Conservation (phyloP, 2,888 invertebrate species). For the Agonopterix subpropinquella region DNA sequence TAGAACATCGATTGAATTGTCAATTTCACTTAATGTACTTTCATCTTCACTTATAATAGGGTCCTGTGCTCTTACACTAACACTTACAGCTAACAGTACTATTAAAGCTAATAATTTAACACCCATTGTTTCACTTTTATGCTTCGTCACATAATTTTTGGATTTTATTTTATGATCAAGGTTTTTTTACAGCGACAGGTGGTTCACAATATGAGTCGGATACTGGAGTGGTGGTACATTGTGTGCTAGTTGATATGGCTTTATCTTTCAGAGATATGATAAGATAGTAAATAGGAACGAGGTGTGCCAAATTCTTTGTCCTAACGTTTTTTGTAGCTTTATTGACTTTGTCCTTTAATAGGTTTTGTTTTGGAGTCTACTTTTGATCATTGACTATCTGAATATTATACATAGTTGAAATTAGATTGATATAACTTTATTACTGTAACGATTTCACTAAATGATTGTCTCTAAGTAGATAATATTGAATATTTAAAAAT, state of each 20-base stretch:
- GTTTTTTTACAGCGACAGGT: constrained; percentile 48
- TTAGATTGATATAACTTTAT: too few relatives aligned
- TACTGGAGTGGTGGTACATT: constrained; percentile 51
- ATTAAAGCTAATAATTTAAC: constrained; percentile 48
- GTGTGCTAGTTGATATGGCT: constrained; percentile 60
- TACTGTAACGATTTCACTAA: too few relatives aligned
- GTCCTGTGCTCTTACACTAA: constrained; percentile 57
- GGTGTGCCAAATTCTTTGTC: constrained; percentile 75
- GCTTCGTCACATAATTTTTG: constrained; percentile 49
- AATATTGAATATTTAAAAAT: too few relatives aligned
- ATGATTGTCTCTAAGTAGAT: too few relatives aligned
- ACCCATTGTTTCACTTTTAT: constrained; percentile 46
- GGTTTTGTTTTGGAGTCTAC: too few relatives aligned
- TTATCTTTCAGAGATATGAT: constrained; percentile 65
- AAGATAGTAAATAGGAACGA: constrained; percentile 71
- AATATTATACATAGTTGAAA: too few relatives aligned
- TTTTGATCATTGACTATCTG: too few relatives aligned
- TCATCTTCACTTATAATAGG: constrained; percentile 35
- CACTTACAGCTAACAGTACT: constrained; percentile 47
- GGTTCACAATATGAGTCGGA: constrained; percentile 45
- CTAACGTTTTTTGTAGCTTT: constrained; percentile 29
- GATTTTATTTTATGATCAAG: constrained; percentile 31
- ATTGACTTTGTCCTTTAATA: too few relatives aligned
- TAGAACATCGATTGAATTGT: constrained; percentile 13
- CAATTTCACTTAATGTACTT: constrained; percentile 30